phyloP scores from a whole-genome alignment of 2,113 vertebrate species.

The Erinaceus europaeus region DNA sequence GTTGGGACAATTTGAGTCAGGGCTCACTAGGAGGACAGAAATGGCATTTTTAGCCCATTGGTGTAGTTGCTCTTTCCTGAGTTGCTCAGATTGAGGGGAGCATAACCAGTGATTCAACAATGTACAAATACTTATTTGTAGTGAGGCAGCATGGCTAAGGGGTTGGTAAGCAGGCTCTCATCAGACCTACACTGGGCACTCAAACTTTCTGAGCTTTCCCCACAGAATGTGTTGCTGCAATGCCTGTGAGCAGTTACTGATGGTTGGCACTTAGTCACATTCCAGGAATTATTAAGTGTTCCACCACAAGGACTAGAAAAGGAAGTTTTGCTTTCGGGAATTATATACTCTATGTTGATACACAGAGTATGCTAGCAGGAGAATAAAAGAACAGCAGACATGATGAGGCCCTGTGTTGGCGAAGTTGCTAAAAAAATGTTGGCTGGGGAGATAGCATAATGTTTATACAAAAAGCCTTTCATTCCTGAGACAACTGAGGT shows the following conservation, averaged over 20 bases:
- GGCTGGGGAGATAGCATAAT: too few species aligned
- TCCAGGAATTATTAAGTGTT: background rate
- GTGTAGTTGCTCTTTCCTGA: background rate
- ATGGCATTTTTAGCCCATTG: background rate
- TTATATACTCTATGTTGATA: background rate
- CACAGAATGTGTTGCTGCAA: background rate
- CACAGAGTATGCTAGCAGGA: background rate
- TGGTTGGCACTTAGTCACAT: background rate
- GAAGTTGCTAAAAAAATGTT: background rate
- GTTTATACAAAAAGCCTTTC: too few species aligned
- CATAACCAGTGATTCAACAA: background rate
- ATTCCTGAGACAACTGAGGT: too few species aligned
- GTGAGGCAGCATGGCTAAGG: background rate
- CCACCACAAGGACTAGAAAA: background rate
- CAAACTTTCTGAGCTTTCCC: background rate
- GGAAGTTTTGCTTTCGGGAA: background rate
- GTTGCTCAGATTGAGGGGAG: background rate
- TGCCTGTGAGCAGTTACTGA: background rate
- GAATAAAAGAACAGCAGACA: background rate
- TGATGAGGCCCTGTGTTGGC: background rate
- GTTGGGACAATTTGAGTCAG: slow-evolving; percentile 12
- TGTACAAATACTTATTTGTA: background rate
- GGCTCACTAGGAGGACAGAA: background rate
- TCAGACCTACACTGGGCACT: background rate
- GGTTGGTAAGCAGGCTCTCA: background rate